Base-by-base conservation (phyloP, 2,113 vertebrate species). In the Athene cunicularia region DNA sequence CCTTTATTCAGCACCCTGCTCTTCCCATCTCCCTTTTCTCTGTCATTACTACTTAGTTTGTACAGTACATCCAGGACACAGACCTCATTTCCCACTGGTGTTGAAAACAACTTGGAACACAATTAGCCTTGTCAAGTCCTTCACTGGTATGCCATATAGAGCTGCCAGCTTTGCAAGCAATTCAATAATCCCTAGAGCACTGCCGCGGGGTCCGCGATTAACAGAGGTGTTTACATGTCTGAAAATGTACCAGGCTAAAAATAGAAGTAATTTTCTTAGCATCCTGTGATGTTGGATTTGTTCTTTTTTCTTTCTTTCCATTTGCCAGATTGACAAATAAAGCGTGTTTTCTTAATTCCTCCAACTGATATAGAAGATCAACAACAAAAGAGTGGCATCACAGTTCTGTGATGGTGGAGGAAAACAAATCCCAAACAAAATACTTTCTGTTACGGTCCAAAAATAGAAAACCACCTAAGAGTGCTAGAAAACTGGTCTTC, bases 191-290 rank as follows among this genome's bases (percentile, higher is more conserved):
- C 94, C 96, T 74, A 94, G 97, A 97, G 94, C 67, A 82, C 76
- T 91, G 86, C 95, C 2, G 8, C 94, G 84, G 89, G 95, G 93
- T 83, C 96, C 86, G 85, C 8, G 39, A 93, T 96, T 88, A 94
- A 77, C 64, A 71, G 96, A 95, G 97, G 96, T 94, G 97, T 97
- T 98, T 95, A 97, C 96, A 53, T 90, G 85, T 83, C 94, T 96
- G 93, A 84, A 97, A 97, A 96, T 95, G 96, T 95, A 90, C 91
- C 60, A n/a, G 58, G 90, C 88, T 97, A 96, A 96, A 96, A 97
- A 97, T 89, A 98, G 96, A 90, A 97, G 80, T 79, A 0, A 72
- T 93, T 95, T 96, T 95, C 95, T 93, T 94, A 96, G 85, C 90
- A 95, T 97, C 88, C 95, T 86, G 91, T 80, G 90, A 91, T 89